A percentile compares a stretch with the other conserved stretches of the same genome.
These are phyloP conservation scores for Eupithecia insigniata DNA, from an alignment of 2,888 invertebrate species.

Conservation along the genomic window DNA sequence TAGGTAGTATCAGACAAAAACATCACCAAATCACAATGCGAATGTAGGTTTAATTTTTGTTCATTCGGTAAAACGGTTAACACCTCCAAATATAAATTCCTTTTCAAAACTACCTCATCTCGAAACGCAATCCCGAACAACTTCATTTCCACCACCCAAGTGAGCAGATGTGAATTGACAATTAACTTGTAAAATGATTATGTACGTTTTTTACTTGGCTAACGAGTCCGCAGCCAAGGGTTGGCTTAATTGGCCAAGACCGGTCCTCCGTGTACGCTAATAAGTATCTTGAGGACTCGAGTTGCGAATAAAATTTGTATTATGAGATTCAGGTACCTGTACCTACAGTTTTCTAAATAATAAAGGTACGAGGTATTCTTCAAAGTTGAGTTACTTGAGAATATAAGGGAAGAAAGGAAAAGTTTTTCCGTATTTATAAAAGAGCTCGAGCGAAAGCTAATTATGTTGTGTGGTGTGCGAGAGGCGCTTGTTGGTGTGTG, in stretches of 20 bases:
- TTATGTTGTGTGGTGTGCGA: background rate
- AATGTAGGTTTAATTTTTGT: too few relatives aligned
- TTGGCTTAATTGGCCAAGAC: slow-evolving; percentile 45
- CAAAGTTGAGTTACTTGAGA: background rate
- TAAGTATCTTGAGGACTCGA: slow-evolving; percentile 25
- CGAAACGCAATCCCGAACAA: slow-evolving; percentile 6
- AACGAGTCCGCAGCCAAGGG: slow-evolving; percentile 44
- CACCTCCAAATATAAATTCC: background rate
- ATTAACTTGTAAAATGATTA: slow-evolving; percentile 49
- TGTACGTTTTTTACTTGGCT: slow-evolving; percentile 43
- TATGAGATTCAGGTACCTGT: slow-evolving; percentile 7
- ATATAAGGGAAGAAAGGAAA: background rate
- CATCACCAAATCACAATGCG: background rate
- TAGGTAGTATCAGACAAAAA: background rate
- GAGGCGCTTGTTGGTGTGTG: background rate
- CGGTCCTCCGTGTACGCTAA: slow-evolving; percentile 32
- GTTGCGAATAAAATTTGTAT: slow-evolving; percentile 3
- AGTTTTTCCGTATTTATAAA: background rate
- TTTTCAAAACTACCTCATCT: background rate
- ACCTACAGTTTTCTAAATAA: background rate
- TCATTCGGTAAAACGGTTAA: background rate
- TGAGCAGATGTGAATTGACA: slow-evolving; percentile 48
- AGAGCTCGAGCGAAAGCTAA: background rate
- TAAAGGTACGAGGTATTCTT: background rate
- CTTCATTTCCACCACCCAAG: slow-evolving; percentile 20